phyloP scores from a whole-genome alignment of 2,797 vertebrate species.

The Lacerta bilineata region DNA sequence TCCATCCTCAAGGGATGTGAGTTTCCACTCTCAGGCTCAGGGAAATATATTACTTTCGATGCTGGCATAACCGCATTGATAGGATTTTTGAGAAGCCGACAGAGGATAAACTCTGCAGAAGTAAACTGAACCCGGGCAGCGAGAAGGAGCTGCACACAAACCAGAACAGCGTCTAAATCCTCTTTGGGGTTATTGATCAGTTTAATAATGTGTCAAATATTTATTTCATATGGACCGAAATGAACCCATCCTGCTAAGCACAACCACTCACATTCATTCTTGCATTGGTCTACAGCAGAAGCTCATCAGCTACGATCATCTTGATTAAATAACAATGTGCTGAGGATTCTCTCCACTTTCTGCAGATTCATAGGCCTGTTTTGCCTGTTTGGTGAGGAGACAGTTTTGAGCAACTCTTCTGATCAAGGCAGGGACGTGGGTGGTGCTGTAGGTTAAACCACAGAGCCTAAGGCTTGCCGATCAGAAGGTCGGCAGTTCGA shows the following conservation, averaged over 20 bases:
- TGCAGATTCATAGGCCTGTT: conserved; percentile 18
- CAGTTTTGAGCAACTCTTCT: background rate
- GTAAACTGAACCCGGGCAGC: background rate
- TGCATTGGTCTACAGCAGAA: conserved; percentile 9
- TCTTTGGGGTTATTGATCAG: conserved; percentile 22
- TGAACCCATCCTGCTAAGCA: conserved; percentile 30
- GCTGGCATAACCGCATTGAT: conserved; percentile 13
- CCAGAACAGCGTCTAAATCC: conserved; percentile 12
- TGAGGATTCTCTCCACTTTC: background rate
- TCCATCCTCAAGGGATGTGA: conserved; percentile 45
- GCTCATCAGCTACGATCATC: conserved; percentile 35
- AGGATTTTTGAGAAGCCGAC: conserved; percentile 21
- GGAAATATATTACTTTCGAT: conserved; percentile 18
- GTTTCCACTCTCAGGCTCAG: conserved; percentile 25
- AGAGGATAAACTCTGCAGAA: conserved; percentile 36
- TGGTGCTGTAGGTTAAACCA: too few species aligned
- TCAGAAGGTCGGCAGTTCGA: too few species aligned
- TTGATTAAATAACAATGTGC: conserved; percentile 19
- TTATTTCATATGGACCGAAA: conserved; percentile 54
- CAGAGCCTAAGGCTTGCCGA: too few species aligned
- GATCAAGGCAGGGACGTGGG: background rate
- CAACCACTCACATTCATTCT: conserved; percentile 37
- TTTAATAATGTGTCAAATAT: conserved; percentile 44
- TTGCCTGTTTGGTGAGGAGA: background rate
- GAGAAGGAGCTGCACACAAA: background rate